These are phyloP conservation scores for Cryptophagus acutangulus DNA, from an alignment of 2,888 invertebrate genomes.

Conservation along the genomic window DNA sequence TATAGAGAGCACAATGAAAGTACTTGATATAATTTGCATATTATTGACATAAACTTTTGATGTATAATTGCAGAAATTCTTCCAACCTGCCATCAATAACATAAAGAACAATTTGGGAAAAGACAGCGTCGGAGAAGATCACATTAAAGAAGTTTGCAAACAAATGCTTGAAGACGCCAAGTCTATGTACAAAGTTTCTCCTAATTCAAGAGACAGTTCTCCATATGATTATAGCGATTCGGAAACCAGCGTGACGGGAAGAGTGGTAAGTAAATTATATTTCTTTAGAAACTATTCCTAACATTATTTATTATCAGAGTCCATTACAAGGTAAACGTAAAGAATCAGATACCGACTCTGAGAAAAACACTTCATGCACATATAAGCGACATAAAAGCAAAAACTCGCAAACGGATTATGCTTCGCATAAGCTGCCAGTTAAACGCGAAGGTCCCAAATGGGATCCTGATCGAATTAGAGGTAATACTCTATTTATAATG, in stretches of 20 bases:
- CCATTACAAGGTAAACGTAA: constrained; percentile 57
- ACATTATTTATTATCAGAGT: constrained; percentile 46
- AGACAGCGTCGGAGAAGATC: constrained; percentile 70
- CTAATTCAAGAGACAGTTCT: constrained; percentile 48
- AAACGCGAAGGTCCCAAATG: constrained; percentile 61
- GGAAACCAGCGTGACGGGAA: constrained; percentile 45
- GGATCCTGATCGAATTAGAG: constrained; percentile 67
- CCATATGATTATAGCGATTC: constrained; percentile 52
- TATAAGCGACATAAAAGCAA: constrained; percentile 40
- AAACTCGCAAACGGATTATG: constrained; percentile 42
- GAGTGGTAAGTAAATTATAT: constrained; percentile 37
- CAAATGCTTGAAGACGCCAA: constrained; percentile 78
- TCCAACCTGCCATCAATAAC: constrained; percentile 74
- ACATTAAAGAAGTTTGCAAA: constrained; percentile 67
- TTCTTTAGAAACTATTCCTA: background rate
- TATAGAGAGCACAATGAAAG: no score
- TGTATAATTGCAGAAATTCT: constrained; percentile 69
- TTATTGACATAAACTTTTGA: no score
- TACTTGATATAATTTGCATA: no score
- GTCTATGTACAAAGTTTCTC: constrained; percentile 58
- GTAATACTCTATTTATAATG: constrained; percentile 74
- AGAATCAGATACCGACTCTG: constrained; percentile 63
- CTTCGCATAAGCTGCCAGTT: constrained; percentile 50
- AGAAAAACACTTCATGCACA: constrained; percentile 30
- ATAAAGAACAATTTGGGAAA: constrained; percentile 70